Evolutionary conservation across 1,140 invertebrate genomes (phyloP).

Genomic region (Hermetia illucens): DNA sequence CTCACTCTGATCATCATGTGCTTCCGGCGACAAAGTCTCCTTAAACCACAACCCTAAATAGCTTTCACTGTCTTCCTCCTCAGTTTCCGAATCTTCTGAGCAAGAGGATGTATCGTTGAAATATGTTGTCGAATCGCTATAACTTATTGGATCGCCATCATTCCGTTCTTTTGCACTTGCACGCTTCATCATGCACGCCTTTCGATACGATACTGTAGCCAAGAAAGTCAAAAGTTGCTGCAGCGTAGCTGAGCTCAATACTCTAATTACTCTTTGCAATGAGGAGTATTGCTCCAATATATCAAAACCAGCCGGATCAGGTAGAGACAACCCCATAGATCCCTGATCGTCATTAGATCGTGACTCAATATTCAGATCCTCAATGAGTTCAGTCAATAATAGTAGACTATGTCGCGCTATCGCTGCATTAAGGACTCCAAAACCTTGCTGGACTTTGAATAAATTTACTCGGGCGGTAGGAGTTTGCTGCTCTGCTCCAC

Average conservation of each 20-base stretch:
- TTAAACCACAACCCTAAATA: constrained; percentile 87
- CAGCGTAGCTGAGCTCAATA: constrained; percentile 35
- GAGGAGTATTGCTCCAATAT: constrained; percentile 33
- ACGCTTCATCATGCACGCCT: constrained; percentile 70
- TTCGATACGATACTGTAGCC: constrained; percentile 76
- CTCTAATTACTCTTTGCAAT: constrained; percentile 34
- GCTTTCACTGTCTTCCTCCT: constrained; percentile 76
- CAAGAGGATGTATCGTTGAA: constrained; percentile 84
- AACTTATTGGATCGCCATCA: constrained; percentile 59
- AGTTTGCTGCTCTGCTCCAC: constrained; percentile 11
- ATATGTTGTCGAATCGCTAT: constrained; percentile 81
- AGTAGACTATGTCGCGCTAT: constrained; percentile 58
- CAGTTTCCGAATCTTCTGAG: constrained; percentile 75
- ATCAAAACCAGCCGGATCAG: constrained; percentile 31
- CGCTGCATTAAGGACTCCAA: constrained; percentile 68
- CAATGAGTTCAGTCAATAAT: constrained; percentile 46
- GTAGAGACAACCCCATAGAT: constrained; percentile 18
- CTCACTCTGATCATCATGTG: constrained; percentile 41
- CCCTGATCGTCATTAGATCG: constrained; percentile 35
- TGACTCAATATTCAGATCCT: constrained; percentile 51
- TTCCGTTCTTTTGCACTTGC: constrained; percentile 61
- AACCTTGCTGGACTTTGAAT: constrained; percentile 51
- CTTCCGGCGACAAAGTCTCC: constrained; percentile 69
- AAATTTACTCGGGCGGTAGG: constrained; percentile 28
- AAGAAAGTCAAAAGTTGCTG: constrained; percentile 74